Evolutionary conservation across 2,888 invertebrate genomes (phyloP).

Genomic region (Allygus modestus): DNA sequence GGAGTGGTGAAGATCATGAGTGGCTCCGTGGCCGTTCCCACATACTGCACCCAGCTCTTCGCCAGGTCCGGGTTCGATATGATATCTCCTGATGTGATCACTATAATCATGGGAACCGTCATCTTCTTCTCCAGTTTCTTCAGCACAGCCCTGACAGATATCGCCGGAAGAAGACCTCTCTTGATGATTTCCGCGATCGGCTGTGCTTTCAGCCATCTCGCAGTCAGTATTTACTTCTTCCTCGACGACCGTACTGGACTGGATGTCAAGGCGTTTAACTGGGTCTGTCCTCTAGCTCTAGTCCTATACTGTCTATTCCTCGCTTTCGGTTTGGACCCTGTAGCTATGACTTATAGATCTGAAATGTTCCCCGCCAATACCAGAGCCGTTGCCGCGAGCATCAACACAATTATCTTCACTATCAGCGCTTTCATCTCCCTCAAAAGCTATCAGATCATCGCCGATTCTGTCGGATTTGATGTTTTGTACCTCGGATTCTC

Average conservation of each 20-base stretch:
- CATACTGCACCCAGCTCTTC: constrained; percentile 67
- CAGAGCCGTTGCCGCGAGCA: constrained; percentile 79
- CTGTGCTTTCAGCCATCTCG: constrained; percentile 62
- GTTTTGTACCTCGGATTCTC: constrained; percentile 66
- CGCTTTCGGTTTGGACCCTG: constrained; percentile 74
- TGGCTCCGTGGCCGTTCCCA: constrained; percentile 65
- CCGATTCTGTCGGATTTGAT: constrained; percentile 66
- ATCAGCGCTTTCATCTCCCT: constrained; percentile 78
- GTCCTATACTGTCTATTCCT: constrained; percentile 51
- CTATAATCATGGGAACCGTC: constrained; percentile 64
- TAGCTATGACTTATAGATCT: constrained; percentile 80
- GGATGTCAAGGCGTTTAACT: constrained; percentile 60
- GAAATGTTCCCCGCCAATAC: constrained; percentile 82
- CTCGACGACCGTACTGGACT: constrained; percentile 62
- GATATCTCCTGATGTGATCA: constrained; percentile 60
- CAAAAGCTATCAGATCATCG: constrained; percentile 75
- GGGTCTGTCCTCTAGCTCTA: constrained; percentile 44
- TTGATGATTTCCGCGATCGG: constrained; percentile 65
- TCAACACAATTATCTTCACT: constrained; percentile 78
- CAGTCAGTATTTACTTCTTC: constrained; percentile 65
- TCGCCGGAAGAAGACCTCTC: constrained; percentile 59
- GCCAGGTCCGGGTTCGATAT: constrained; percentile 50
- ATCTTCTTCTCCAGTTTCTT: constrained; percentile 59
- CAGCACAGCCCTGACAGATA: constrained; percentile 59
- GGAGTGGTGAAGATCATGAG: constrained; percentile 63